These are phyloP conservation scores for Spodoptera exigua DNA, from an alignment of 2,888 invertebrate genomes.

Conservation along the genomic window DNA sequence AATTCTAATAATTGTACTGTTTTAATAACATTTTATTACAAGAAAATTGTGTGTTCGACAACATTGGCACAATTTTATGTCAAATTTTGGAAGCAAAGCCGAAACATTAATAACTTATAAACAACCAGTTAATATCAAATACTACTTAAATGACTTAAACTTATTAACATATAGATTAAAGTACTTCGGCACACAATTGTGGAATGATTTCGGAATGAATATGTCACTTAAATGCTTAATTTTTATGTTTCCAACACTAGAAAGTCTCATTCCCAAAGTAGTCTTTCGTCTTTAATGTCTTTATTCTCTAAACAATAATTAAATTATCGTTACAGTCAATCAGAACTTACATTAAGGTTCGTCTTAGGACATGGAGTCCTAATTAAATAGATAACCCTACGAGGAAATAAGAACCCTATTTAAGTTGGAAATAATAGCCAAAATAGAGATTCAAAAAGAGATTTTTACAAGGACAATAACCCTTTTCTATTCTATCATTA, in stretches of 20 bases:
- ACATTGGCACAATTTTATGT: slow-evolving; percentile 67
- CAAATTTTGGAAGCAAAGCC: slow-evolving; percentile 45
- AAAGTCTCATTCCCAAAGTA: neutral
- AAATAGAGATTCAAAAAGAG: slow-evolving; percentile 57
- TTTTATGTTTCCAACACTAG: slow-evolving; percentile 11
- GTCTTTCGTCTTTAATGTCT: neutral
- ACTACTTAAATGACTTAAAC: slow-evolving; percentile 57
- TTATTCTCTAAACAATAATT: neutral
- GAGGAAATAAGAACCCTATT: slow-evolving; percentile 29
- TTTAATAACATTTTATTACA: slow-evolving; percentile 52
- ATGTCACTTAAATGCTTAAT: slow-evolving; percentile 53
- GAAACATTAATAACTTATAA: slow-evolving; percentile 41
- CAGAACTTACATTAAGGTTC: neutral
- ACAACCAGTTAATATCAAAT: slow-evolving; percentile 54
- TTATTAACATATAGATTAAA: slow-evolving; percentile 55
- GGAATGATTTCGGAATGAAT: slow-evolving; percentile 78
- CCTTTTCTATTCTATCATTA: slow-evolving; percentile 50
- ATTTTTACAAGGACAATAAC: slow-evolving; percentile 45
- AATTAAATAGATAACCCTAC: slow-evolving; percentile 2
- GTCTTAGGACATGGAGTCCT: neutral
- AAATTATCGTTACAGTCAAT: neutral
- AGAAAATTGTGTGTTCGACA: slow-evolving; percentile 49
- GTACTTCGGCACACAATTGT: slow-evolving; percentile 54
- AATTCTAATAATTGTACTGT: slow-evolving; percentile 73
- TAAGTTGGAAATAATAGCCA: slow-evolving; percentile 21